Conservation (phyloP, 2,797 vertebrate species). For the Thaleichthys pacificus region DNA sequence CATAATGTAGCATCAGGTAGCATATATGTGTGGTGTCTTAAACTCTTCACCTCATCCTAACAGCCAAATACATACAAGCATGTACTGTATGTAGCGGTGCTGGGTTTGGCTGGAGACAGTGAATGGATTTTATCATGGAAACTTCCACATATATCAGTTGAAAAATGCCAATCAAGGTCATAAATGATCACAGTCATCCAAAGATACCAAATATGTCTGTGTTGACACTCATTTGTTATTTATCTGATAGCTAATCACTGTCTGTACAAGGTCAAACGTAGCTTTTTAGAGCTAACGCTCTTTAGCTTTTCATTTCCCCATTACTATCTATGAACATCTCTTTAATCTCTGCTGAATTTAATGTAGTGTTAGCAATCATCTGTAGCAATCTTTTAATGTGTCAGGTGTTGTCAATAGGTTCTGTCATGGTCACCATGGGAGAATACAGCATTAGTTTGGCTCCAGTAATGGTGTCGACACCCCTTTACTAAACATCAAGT, state of each 20-base stretch:
- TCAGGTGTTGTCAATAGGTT: not conserved
- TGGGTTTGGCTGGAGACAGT: no score
- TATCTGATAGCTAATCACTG: conserved; percentile 36
- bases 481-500: conserved; percentile 36
- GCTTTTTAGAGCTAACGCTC: not conserved
- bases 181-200: not conserved
- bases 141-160: not conserved
- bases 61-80: no score
- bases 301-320: not conserved
- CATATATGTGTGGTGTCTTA: not conserved
- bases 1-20: not conserved
- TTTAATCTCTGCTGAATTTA: not conserved
- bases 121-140: no score
- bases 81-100: no score
- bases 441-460: conserved; percentile 41
- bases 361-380: not conserved
- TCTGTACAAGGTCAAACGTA: not conserved
- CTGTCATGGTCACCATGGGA: not conserved
- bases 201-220: conserved; percentile 37
- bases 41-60: not conserved
- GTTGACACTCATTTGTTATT: conserved; percentile 36
- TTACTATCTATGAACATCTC: not conserved
- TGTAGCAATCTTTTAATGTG: not conserved
- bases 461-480: conserved; percentile 37
- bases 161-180: not conserved